These are phyloP conservation scores for Tethya wilhelma DNA, from an alignment of 37 sponge, comb jelly and placozoan genomes.

Conservation along the genomic window DNA sequence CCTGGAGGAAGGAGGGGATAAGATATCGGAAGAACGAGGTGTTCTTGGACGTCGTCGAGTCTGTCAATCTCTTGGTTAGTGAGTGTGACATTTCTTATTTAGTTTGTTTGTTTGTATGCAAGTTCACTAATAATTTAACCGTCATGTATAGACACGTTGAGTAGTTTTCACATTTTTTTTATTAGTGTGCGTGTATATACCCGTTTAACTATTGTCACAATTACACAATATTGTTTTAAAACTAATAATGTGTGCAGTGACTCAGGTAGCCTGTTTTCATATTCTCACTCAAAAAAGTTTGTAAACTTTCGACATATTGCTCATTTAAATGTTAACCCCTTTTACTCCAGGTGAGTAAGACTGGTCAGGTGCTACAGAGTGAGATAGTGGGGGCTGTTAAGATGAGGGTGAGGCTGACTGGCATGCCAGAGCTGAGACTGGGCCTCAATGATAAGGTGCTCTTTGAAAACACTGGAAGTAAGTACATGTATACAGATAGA, in stretches of 20 bases:
- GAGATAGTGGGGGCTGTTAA: slow-evolving; percentile 95
- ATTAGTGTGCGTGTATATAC: background rate
- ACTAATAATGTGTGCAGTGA: too few species aligned
- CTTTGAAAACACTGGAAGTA: slow-evolving; percentile 94
- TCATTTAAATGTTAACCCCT: too few species aligned
- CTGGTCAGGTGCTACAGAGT: slow-evolving; percentile 88
- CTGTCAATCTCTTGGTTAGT: slow-evolving; percentile 93
- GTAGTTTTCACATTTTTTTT: too few species aligned
- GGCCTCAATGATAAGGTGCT: slow-evolving; percentile 97
- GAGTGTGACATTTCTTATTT: background rate
- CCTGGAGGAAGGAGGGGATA: slow-evolving; percentile 95
- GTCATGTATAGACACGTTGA: too few species aligned
- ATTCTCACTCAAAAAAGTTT: too few species aligned
- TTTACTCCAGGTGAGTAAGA: slow-evolving; percentile 81
- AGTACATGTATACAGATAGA: too few species aligned
- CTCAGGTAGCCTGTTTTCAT: too few species aligned
- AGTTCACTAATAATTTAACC: background rate
- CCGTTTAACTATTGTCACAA: too few species aligned
- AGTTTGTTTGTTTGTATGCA: background rate
- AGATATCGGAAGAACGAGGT: slow-evolving; percentile 96
- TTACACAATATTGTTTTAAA: too few species aligned
- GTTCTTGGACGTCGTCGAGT: slow-evolving; percentile 97
- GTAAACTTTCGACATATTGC: too few species aligned
- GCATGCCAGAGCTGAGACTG: slow-evolving; percentile 98
- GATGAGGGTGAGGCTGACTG: slow-evolving; percentile 93